These are phyloP conservation scores for Grus americana DNA, from an alignment of 2,113 vertebrate genomes.

Conservation along the genomic window DNA sequence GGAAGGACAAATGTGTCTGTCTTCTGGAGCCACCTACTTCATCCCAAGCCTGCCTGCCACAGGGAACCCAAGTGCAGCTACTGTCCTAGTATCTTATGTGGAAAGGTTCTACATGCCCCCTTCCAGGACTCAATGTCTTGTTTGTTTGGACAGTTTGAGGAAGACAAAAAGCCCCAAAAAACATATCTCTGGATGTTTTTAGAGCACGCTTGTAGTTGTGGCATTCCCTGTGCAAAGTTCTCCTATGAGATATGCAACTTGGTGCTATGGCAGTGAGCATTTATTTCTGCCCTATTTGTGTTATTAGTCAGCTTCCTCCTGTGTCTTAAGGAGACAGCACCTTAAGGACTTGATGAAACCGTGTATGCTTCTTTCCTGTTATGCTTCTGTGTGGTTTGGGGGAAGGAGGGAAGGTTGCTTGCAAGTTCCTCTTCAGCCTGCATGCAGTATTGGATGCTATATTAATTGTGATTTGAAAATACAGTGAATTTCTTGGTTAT, in stretches of 20 bases:
- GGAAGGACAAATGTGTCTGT: background rate
- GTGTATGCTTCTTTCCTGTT: background rate
- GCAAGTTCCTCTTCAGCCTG: background rate
- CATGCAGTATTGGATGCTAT: accelerated
- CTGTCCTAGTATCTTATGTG: background rate
- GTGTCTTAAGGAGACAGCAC: background rate
- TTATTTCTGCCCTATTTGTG: background rate
- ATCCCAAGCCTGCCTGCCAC: background rate
- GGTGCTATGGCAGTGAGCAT: background rate
- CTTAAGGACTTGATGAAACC: background rate
- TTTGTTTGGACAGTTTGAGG: too few relatives aligned
- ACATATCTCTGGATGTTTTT: background rate
- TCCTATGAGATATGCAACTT: accelerated
- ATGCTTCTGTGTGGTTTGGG: background rate
- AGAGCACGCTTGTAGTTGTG: background rate
- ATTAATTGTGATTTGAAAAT: background rate
- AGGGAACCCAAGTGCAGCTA: background rate
- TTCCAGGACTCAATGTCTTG: background rate
- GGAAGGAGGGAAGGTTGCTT: background rate
- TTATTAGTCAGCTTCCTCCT: background rate
- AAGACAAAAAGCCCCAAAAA: background rate
- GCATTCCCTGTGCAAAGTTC: background rate
- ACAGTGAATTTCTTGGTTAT: background rate
- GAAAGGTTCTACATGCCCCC: accelerated
- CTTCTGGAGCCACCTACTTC: background rate